Percentiles rank a stretch among this genome's conserved stretches.
Evolutionary conservation across 2,888 invertebrate species (phyloP).

Genomic region (Drosophila paramelanica): DNA sequence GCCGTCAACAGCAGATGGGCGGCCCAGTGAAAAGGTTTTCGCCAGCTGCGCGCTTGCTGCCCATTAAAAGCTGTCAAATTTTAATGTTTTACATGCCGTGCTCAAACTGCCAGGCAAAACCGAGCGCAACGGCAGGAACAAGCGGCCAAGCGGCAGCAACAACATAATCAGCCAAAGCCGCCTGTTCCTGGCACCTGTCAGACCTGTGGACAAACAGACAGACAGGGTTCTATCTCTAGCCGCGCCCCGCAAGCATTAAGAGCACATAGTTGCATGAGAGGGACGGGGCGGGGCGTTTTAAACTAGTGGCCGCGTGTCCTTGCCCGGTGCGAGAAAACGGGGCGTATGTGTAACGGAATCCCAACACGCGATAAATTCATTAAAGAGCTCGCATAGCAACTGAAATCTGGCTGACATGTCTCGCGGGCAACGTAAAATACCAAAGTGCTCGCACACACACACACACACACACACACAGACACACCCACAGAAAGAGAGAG

Average conservation of each 20-base stretch:
- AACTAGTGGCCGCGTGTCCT: slow-evolving; percentile 58
- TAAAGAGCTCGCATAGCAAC: slow-evolving; percentile 68
- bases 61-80: slow-evolving; percentile 78
- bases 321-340: slow-evolving; percentile 40
- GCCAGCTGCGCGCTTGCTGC: slow-evolving; percentile 48
- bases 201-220: slow-evolving; percentile 11
- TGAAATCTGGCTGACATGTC: slow-evolving; percentile 75
- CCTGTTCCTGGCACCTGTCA: slow-evolving; percentile 68
- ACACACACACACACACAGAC: background rate
- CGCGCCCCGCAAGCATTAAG: slow-evolving; percentile 61
- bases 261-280: slow-evolving; percentile 63
- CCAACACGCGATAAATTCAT: slow-evolving; percentile 80
- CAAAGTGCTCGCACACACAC: slow-evolving; percentile 45
- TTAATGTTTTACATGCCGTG: slow-evolving; percentile 77
- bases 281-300: slow-evolving; percentile 31
- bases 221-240: slow-evolving; percentile 49
- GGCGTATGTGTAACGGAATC: slow-evolving; percentile 75
- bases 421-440: slow-evolving; percentile 74
- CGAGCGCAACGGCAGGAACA: slow-evolving; percentile 26
- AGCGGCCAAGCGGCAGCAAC: slow-evolving; percentile 13
- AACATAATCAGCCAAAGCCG: slow-evolving; percentile 40
- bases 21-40: slow-evolving; percentile 51
- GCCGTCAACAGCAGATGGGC: slow-evolving; percentile 60
- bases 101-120: slow-evolving; percentile 62
- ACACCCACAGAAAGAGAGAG: background rate